Conservation (phyloP, 1,140 invertebrate species). For the Proctacanthus coquilletti region DNA sequence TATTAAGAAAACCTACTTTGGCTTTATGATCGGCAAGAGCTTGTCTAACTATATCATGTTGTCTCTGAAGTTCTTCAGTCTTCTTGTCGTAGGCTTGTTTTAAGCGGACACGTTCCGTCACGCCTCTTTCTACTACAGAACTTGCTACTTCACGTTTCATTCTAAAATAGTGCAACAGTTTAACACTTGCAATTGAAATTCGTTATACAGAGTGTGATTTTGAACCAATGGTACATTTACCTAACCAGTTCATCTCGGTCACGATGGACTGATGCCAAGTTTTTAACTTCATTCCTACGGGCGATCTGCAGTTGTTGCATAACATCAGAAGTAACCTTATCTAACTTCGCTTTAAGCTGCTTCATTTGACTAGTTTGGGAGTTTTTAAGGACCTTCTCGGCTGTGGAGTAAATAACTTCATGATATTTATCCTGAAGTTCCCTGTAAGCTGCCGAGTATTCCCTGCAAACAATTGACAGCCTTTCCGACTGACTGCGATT, state of each 20-base stretch:
- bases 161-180: slow-evolving; percentile 23
- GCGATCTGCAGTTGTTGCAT: slow-evolving; percentile 68
- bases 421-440: slow-evolving; percentile 75
- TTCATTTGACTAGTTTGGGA: slow-evolving; percentile 70
- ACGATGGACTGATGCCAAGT: slow-evolving; percentile 57
- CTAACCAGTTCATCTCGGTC: slow-evolving; percentile 82
- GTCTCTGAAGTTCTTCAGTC: slow-evolving; percentile 54
- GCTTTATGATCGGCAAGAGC: slow-evolving; percentile 50
- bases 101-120: slow-evolving; percentile 61
- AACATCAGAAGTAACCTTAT: slow-evolving; percentile 65
- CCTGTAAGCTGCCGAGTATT: slow-evolving; percentile 57
- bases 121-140: slow-evolving; percentile 64
- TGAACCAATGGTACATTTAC: slow-evolving; percentile 24
- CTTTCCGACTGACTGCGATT: slow-evolving; percentile 50
- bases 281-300: slow-evolving; percentile 74
- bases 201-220: neutral
- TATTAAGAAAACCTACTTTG: slow-evolving; percentile 36
- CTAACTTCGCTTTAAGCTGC: slow-evolving; percentile 46
- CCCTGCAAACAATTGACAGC: slow-evolving; percentile 45
- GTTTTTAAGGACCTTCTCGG: slow-evolving; percentile 62
- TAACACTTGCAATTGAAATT: slow-evolving; percentile 10
- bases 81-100: slow-evolving; percentile 58
- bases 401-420: slow-evolving; percentile 52
- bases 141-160: slow-evolving; percentile 60
- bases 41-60: slow-evolving; percentile 59